Evolutionary conservation across 2,113 vertebrate species (phyloP).

Genomic region (Passer montanus): DNA sequence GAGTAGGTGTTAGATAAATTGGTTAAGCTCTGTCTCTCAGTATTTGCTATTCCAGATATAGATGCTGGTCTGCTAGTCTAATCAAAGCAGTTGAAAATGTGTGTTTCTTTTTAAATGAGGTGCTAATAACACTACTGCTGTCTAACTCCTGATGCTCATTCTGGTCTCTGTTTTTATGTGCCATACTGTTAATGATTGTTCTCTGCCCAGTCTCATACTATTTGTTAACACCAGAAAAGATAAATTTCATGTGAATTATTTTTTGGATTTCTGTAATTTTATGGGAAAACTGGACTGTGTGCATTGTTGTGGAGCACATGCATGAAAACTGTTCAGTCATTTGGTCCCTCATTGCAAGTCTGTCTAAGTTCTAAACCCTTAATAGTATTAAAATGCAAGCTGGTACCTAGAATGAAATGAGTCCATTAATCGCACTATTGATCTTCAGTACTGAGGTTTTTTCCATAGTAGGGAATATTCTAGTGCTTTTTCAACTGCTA

Average conservation of each 20-base stretch:
- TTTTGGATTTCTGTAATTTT: neutral
- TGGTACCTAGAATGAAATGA: conserved; percentile 20
- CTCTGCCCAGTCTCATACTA: neutral
- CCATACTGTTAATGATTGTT: neutral
- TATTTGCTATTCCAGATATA: neutral
- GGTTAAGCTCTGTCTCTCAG: neutral
- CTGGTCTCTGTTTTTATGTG: neutral
- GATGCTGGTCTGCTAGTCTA: neutral
- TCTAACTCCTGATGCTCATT: neutral
- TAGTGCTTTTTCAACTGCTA: neutral
- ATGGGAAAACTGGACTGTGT: neutral
- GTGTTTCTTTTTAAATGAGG: neutral
- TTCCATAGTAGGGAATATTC: neutral
- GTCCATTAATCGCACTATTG: conserved; percentile 7
- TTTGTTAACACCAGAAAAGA: neutral
- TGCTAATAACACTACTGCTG: neutral
- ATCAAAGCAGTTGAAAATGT: neutral
- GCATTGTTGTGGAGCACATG: neutral
- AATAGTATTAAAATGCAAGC: conserved; percentile 50
- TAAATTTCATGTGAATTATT: neutral
- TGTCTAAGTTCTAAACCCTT: conserved; percentile 28
- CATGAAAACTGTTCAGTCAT: neutral
- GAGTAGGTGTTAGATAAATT: neutral
- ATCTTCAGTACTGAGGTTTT: neutral
- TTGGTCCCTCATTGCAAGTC: neutral